These are phyloP conservation scores for Procavia capensis DNA, from an alignment of 2,113 vertebrate species.

Conservation along the genomic window DNA sequence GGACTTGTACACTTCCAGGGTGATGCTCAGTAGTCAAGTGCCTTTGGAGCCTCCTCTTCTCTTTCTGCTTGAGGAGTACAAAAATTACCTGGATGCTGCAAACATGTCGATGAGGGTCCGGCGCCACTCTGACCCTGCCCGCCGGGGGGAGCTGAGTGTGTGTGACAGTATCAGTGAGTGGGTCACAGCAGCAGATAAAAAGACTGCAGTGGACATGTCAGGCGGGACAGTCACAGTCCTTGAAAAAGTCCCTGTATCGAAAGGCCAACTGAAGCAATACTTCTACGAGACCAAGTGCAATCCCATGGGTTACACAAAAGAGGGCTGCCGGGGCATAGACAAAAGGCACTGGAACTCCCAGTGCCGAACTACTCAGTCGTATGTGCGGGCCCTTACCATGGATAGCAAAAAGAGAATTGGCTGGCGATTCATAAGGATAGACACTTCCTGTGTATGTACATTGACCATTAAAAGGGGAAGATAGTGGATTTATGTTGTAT, in stretches of 20 bases:
- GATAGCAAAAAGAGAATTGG: constrained; percentile 99
- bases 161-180: constrained; percentile 99
- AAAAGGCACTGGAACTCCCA: constrained; percentile 99
- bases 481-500: constrained; percentile 98
- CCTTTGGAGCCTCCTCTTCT: constrained; percentile 99
- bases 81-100: constrained; percentile 99
- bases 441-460: constrained; percentile 99
- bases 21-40: constrained; percentile 99
- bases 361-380: constrained; percentile 99
- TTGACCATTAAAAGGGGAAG: constrained; percentile 99
- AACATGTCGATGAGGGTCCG: constrained; percentile 99
- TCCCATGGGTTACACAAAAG: constrained; percentile 98
- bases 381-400: constrained; percentile 99
- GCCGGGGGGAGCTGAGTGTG: constrained; percentile 97
- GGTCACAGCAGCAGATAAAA: constrained; percentile 99
- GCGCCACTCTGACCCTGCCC: constrained; percentile 97
- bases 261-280: constrained; percentile 99
- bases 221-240: constrained; percentile 98
- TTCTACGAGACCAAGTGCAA: constrained; percentile 99
- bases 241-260: constrained; percentile 98
- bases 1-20: constrained; percentile 97
- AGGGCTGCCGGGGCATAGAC: constrained; percentile 99
- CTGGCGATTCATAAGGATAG: constrained; percentile 99
- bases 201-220: constrained; percentile 99
- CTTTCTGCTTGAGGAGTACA: constrained; percentile 99